Evolutionary conservation across 2,797 vertebrate species (phyloP), one percentile per base, ranked within the genome.

Genomic region (Sebastes matsubarae): DNA sequence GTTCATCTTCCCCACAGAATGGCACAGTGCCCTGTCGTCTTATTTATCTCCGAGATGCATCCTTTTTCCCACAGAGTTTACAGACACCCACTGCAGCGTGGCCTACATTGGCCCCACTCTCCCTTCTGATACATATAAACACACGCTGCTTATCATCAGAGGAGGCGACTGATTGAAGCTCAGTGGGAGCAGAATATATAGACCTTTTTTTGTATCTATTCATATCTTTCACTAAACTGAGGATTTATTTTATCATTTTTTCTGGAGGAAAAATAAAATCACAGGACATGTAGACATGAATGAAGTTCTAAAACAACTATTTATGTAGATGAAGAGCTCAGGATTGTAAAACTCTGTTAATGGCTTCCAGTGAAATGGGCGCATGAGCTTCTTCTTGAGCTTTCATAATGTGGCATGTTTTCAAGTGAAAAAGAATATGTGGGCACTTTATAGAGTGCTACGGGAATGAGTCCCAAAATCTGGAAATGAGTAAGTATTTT

Each of bases 41-140:
- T 79, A 71, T 79, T 84, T 79, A 84, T 87, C 82, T 87, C 29
- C 30, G 50, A 30, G 46, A 78, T 75, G 69, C 79, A 64, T 79
- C 61, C 59, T 68, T 70, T 86, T 74, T 65, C 74, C 74, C 80
- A 79, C 55, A 77, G 65, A 61, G 55, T 77, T 60, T 65, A 61
- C 32, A 77, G 72, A 65, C 59, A 18, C 20, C 52, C 29, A 29
- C 14, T 30, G 75, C 29, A 69, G 46, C 55, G 4, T 42, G 6
- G 67, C 65, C 80, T 38, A 12, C 59, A 38, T 58, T 25, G 58
- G 25, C 55, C 52, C 77, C n/a, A 4, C 46, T 24, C 24, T 55
- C 32, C 34, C 22, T 25, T 60, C 63, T 59, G 55, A 69, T 27
- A 30, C 72, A 30, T 20, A 54, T 2, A 60, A 75, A 78, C 68